Evolutionary conservation across 1,140 invertebrate genomes (phyloP), one percentile per base, ranked within the genome.

Genomic region (Tyrophagus putrescentiae): DNA sequence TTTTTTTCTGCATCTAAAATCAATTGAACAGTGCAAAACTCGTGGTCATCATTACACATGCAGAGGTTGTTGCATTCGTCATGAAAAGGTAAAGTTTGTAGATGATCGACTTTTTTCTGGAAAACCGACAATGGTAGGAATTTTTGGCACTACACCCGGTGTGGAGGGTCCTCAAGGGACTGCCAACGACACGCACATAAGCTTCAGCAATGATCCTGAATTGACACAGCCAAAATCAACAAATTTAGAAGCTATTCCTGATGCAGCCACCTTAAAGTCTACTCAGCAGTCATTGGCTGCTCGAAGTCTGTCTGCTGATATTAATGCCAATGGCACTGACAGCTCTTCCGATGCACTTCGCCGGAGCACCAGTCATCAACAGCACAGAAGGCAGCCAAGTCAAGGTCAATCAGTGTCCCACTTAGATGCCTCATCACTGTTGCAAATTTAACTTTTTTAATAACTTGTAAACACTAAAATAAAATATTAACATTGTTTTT

Each of bases 151-250:
- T 7, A 7, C 13, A 7, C 45, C 45, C 21, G 18, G 31, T 48
- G 45, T n/a, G n/a, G n/a, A 21, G 7, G 31, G 13, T 48, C 31
- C 45, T 7, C 7, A 48, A 48, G 7, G 7, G 7, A n/a, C n/a
- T n/a, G 18, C 21, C 23, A 48, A 48, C 31, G 45, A 48, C 45
- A 48, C 45, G 9, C 45, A 48, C 45, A 48, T 48, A 21, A 48
- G 7, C 45, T 48, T 48, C 18, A 7, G 21, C 18, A 48, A 48
- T 21, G 45, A 48, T 13, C 45, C 45, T 9, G 45, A 48, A 48
- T 6, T n/a, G n/a, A n/a, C n/a, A n/a, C n/a, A n/a, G n/a, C n/a
- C n/a, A n/a, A n/a, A n/a, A n/a, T n/a, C n/a, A n/a, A n/a, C n/a
- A n/a, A n/a, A n/a, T n/a, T n/a, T n/a, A n/a, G n/a, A n/a, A n/a